phyloP scores from a whole-genome alignment of 2,888 invertebrate genomes.

The Leptopilina syphax region DNA sequence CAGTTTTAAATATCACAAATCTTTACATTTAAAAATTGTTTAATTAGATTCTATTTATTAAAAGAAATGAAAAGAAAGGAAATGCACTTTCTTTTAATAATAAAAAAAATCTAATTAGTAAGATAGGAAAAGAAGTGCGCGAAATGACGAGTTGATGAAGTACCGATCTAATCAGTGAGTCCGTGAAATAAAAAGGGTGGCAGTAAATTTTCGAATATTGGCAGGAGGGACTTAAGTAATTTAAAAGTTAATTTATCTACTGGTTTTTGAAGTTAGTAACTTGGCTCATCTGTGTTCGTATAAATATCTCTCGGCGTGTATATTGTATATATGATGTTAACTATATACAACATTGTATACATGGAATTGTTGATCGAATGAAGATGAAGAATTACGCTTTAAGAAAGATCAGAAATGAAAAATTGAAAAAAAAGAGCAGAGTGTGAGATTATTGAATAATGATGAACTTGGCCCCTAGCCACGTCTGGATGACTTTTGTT shows the following conservation, averaged over 20 bases:
- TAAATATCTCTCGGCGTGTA: neutral
- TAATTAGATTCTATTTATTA: too few relatives aligned
- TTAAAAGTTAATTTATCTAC: conserved; percentile 40
- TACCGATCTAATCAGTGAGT: conserved; percentile 7
- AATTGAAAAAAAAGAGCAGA: conserved; percentile 48
- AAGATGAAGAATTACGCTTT: conserved; percentile 13
- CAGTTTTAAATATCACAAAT: too few relatives aligned
- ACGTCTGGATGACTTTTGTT: conserved; percentile 54
- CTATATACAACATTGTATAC: conserved; percentile 22
- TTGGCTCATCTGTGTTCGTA: neutral
- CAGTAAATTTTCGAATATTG: conserved; percentile 8
- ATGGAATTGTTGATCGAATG: neutral
- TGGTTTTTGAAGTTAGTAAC: conserved; percentile 28
- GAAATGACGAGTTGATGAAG: conserved; percentile 28
- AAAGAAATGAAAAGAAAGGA: too few relatives aligned
- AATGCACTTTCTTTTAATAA: too few relatives aligned
- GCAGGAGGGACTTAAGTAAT: conserved; percentile 33
- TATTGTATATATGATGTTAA: conserved; percentile 24
- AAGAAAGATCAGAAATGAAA: conserved; percentile 30
- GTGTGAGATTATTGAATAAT: conserved; percentile 64
- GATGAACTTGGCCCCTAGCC: conserved; percentile 60
- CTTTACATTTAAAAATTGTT: too few relatives aligned
- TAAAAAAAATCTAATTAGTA: too few relatives aligned
- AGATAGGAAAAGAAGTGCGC: too few relatives aligned
- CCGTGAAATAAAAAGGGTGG: neutral